Evolutionary conservation across 2,113 vertebrate genomes (phyloP), one percentile per base, ranked within the genome.

Genomic region (Henicopernis longicauda): DNA sequence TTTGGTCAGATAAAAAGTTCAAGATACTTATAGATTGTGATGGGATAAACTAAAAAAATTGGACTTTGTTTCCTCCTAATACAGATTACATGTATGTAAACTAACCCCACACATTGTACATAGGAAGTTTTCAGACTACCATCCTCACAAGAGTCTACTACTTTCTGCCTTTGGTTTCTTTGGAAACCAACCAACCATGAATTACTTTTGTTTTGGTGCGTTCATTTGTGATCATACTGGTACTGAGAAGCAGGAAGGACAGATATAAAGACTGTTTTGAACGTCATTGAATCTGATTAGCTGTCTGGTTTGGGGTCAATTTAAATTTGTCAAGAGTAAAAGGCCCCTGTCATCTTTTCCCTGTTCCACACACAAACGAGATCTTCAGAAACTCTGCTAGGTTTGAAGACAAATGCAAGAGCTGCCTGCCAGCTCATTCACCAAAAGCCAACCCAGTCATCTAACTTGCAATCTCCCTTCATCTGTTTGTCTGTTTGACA

Each of bases 261-360:
- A 80, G 63, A 32, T 55, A 78, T 2, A 73, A 93, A 91, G n/a
- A 49, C 49, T 44, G 38, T 34, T 95, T 59, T 74, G 57, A 86
- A 81, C 31, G 29, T 59, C 36, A 90, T 19, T 74, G 82, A 86
- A 70, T 83, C 50, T 93, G 63, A 95, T 94, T 82, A 92, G 77
- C 82, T 66, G 42, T 80, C 82, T 94, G n/a, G 25, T 81, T 93
- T 87, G 44, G 50, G 17, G 26, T 92, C 49, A 80, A 50, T 83
- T 93, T 86, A 86, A 74, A 80, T 86, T 89, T 94, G 36, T 81
- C 87, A 91, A 55, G 61, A 91, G 22, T 80, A 78, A 65, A 93
- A 77, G 66, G 58, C 5, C 15, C 34, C 34, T 90, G 74, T 49
- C 67, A 92, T 86, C 31, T 78, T 89, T 62, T n/a, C 36, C 42